Conservation (phyloP, 2,888 invertebrate genomes). For the Amphipoea oculea region DNA sequence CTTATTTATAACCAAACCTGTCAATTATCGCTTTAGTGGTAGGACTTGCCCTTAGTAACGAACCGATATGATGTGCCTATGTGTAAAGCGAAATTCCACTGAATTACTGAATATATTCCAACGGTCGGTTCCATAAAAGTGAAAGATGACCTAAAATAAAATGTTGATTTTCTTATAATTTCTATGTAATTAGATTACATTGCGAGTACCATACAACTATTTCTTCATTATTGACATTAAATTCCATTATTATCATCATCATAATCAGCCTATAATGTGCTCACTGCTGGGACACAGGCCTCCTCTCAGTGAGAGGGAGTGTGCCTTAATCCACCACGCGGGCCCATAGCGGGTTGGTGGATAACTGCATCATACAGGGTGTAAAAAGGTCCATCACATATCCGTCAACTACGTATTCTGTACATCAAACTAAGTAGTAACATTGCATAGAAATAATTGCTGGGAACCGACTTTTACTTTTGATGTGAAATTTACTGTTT, state of each 20-base stretch:
- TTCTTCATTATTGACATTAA: not conserved
- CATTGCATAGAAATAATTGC: too few relatives aligned
- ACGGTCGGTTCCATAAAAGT: not conserved
- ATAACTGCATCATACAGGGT: not conserved
- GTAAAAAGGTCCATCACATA: too few relatives aligned
- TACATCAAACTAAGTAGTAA: too few relatives aligned
- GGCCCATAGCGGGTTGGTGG: too few relatives aligned
- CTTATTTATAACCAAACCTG: slow-evolving; percentile 25
- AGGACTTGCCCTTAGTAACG: slow-evolving; percentile 7
- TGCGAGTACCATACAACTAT: not conserved
- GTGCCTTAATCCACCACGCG: too few relatives aligned
- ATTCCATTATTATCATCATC: not conserved
- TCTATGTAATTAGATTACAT: not conserved
- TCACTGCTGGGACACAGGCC: too few relatives aligned
- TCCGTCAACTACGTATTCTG: too few relatives aligned
- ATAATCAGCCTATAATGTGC: too few relatives aligned
- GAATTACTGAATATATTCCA: slow-evolving; percentile 2
- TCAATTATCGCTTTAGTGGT: slow-evolving; percentile 17
- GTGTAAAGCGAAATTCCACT: slow-evolving; percentile 3
- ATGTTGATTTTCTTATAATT: not conserved
- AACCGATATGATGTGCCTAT: not conserved
- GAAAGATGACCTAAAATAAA: not conserved
- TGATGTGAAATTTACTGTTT: too few relatives aligned
- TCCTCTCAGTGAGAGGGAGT: too few relatives aligned
- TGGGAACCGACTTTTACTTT: too few relatives aligned